Evolutionary conservation across 2,888 invertebrate species (phyloP).

Genomic region (Ichneumon xanthorius): DNA sequence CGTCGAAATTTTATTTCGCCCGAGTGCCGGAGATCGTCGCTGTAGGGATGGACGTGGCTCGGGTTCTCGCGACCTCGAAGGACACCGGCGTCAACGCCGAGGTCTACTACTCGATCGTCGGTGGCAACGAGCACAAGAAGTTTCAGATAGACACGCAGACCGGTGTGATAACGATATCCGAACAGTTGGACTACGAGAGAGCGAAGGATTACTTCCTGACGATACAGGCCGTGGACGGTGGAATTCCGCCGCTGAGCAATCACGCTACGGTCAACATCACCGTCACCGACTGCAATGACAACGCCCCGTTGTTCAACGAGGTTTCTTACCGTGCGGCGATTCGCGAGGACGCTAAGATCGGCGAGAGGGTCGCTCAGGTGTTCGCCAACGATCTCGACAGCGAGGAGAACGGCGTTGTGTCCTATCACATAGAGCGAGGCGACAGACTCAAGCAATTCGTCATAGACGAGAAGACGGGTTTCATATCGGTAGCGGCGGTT

Average conservation of each 20-base stretch:
- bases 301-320: conserved; percentile 93
- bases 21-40: conserved; percentile 92
- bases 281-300: conserved; percentile 94
- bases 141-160: conserved; percentile 91
- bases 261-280: conserved; percentile 95
- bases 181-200: conserved; percentile 94
- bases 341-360: conserved; percentile 91
- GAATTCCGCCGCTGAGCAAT: conserved; percentile 94
- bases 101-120: conserved; percentile 94
- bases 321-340: conserved; percentile 91
- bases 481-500: conserved; percentile 90
- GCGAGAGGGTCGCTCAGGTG: conserved; percentile 90
- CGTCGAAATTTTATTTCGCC: conserved; percentile 92
- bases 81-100: conserved; percentile 98
- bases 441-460: conserved; percentile 92
- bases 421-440: conserved; percentile 92
- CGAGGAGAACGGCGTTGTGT: conserved; percentile 91
- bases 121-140: conserved; percentile 95
- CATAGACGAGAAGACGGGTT: conserved; percentile 92
- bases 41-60: conserved; percentile 92
- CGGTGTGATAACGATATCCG: conserved; percentile 91
- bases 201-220: conserved; percentile 94
- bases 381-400: conserved; percentile 94
- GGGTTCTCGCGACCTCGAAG: conserved; percentile 95
- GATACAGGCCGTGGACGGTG: conserved; percentile 96